Base-by-base conservation (phyloP, 2,888 invertebrate species). In the Cyclophora albipunctata region DNA sequence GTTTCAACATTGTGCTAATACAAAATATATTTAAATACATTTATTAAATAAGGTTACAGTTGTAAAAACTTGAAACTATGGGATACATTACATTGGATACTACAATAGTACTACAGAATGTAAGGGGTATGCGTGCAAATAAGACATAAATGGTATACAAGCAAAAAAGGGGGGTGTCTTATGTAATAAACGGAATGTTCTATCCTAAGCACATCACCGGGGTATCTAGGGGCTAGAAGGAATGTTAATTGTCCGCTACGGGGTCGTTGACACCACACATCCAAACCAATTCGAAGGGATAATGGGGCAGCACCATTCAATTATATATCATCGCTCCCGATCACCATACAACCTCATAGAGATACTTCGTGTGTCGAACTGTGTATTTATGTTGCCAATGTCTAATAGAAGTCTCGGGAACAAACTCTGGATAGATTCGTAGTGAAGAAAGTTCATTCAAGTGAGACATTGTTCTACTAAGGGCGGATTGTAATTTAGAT, bases 251-350 rank as follows among this genome's bases (percentile, higher is more conserved):
- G 66, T 37, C 66, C 62, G 70, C 84, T 85, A 86, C 82, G 59
- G 78, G 75, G 70, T 72, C 67, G 37, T 37, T 37, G 76, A 78
- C 73, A 81, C 75, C 78, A 81, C 73, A 84, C 80, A 83, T 75
- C 69, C 79, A 85, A 79, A 79, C 75, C 57, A 57, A 61, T 54
- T 50, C 75, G 70, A 68, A 67, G 70, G 80, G 76, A 72, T 60
- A 73, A 71, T 76, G 81, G 88, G 88, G 88, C 88, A 88, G 88
- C 88, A 88, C 87, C 87, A 87, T 84, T 87, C 84, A 86, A 20
- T 20, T 20, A 20, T 83, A 85, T 80, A 73, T 75, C 74, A 71
- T 75, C 80, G 79, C 82, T 77, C 80, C 20, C 63, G 57, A 60
- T 66, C 59, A 62, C 73, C 78, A 79, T 80, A 71, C 80, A 75